phyloP scores from a whole-genome alignment of 2,113 vertebrate species.

The Sinocyclocheilus maitianheensis region DNA sequence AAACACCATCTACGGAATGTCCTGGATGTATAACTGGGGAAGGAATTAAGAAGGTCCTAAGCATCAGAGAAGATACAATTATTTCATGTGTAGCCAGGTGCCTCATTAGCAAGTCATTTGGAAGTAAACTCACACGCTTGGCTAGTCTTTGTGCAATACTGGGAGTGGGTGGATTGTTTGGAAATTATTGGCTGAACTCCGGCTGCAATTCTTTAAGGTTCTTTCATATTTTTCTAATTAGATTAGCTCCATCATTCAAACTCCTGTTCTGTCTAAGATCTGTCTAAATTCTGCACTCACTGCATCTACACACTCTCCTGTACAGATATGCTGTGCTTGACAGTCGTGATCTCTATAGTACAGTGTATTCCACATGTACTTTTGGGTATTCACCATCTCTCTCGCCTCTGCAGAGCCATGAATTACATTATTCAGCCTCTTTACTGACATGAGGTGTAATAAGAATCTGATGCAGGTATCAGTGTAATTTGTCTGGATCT shows the following conservation, averaged over 20 bases:
- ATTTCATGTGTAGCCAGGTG: background rate
- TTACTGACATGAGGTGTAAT: background rate
- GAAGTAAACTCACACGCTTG: background rate
- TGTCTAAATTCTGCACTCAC: background rate
- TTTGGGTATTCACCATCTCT: background rate
- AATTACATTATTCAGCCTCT: conserved; percentile 13
- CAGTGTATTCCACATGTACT: background rate
- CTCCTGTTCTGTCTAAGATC: background rate
- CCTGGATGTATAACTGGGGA: background rate
- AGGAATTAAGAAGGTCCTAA: background rate
- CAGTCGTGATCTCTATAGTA: background rate
- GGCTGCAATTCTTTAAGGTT: background rate
- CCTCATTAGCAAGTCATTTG: conserved; percentile 14
- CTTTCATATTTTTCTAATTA: conserved; percentile 1
- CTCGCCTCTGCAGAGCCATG: background rate
- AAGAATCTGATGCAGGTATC: background rate
- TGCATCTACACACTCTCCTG: background rate
- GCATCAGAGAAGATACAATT: background rate
- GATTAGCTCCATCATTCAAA: background rate
- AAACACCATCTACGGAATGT: background rate
- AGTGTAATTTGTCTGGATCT: background rate
- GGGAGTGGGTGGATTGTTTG: background rate
- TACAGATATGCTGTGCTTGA: background rate
- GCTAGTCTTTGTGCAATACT: background rate
- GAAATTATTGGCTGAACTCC: conserved; percentile 1